Percentiles rank a stretch among this genome's conserved stretches.
Conservation (phyloP, 2,797 vertebrate species). For the Triplophysa bombifrons region DNA sequence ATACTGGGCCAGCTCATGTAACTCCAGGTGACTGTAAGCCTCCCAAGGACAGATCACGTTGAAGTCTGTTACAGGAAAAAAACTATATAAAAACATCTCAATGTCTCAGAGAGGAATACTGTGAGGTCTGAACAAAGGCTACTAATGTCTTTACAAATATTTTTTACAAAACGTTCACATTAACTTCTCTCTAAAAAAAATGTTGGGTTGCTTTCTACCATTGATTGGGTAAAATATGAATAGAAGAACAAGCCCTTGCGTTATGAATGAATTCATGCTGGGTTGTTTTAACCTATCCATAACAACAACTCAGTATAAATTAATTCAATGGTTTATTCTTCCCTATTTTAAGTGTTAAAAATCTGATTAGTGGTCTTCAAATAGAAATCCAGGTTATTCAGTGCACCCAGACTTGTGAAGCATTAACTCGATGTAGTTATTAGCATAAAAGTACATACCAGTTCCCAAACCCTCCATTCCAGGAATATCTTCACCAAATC, state of each 20-base stretch:
- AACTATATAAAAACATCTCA: not conserved
- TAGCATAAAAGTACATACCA: slow-evolving; percentile 70
- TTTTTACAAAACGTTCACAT: not conserved
- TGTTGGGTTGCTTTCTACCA: no score
- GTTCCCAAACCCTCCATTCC: slow-evolving; percentile 90
- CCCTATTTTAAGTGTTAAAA: no score
- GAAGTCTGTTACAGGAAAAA: slow-evolving; percentile 75
- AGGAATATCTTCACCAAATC: slow-evolving; percentile 89
- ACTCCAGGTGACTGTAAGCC: slow-evolving; percentile 89
- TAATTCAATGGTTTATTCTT: no score
- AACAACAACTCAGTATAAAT: no score
- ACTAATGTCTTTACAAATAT: no score
- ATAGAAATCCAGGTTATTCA: not conserved
- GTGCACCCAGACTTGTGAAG: no score
- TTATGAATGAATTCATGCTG: no score
- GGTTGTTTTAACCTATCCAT: no score
- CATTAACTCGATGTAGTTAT: not conserved
- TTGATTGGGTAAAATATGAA: not conserved
- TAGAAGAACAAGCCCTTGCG: no score
- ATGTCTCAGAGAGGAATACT: not conserved
- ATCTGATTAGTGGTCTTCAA: not conserved
- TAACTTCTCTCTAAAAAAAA: no score
- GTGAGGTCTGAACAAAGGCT: not conserved
- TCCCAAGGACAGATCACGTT: slow-evolving; percentile 92
- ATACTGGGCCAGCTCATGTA: slow-evolving; percentile 88